Conservation (phyloP, 2,888 invertebrate genomes). For the Liodrosophila aerea region DNA sequence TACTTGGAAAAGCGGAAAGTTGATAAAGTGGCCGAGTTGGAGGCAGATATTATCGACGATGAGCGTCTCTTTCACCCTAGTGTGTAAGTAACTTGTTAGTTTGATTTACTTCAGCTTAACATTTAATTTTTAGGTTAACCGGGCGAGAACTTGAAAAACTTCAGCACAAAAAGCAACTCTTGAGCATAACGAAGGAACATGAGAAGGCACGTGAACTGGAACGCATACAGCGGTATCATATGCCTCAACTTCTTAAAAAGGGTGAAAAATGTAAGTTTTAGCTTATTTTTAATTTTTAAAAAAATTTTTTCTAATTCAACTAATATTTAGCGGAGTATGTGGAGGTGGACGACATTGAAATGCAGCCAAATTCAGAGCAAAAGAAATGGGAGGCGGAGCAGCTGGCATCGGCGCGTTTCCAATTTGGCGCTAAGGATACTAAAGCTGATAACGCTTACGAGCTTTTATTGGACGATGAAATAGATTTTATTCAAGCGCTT, state of each 20-base stretch:
- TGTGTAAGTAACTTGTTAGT: conserved; percentile 85
- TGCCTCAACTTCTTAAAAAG: conserved; percentile 94
- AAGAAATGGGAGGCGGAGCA: conserved; percentile 99
- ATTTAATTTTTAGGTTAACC: conserved; percentile 86
- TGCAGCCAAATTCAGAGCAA: conserved; percentile 91
- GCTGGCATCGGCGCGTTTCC: conserved; percentile 94
- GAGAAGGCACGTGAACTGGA: conserved; percentile 96
- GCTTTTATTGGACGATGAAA: conserved; percentile 96
- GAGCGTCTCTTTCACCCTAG: conserved; percentile 96
- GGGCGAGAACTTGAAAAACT: conserved; percentile 92
- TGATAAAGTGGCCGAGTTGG: conserved; percentile 97
- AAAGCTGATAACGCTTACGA: conserved; percentile 91
- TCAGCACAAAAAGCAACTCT: conserved; percentile 94
- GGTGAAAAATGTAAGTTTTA: conserved; percentile 84
- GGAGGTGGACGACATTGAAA: conserved; percentile 93
- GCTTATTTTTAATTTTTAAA: neutral
- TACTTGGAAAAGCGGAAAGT: conserved; percentile 98
- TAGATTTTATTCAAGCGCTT: conserved; percentile 97
- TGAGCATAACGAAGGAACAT: conserved; percentile 96
- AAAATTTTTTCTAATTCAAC: neutral
- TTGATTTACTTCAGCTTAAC: neutral
- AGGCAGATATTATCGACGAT: conserved; percentile 97
- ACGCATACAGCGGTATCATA: conserved; percentile 95
- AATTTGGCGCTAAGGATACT: conserved; percentile 96
- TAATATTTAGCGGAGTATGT: conserved; percentile 86